Evolutionary conservation across 2,113 vertebrate genomes (phyloP).

Genomic region (Catharus minimus): DNA sequence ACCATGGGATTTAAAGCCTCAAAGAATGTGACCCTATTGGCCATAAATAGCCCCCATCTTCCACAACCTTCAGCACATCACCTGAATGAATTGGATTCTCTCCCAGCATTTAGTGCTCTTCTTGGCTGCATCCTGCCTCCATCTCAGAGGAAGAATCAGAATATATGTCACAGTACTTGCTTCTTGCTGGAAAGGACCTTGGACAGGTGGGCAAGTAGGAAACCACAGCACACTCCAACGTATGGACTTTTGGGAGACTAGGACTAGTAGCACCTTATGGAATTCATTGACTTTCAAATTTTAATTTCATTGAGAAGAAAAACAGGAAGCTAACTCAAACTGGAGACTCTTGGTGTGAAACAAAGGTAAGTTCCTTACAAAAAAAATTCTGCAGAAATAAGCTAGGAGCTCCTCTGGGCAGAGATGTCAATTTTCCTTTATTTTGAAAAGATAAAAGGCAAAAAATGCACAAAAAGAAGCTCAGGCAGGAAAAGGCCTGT

Average conservation of each 20-base stretch:
- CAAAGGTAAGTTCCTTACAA: background rate
- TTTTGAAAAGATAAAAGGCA: background rate
- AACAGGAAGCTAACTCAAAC: background rate
- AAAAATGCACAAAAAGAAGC: background rate
- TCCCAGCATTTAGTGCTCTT: background rate
- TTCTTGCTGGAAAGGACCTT: background rate
- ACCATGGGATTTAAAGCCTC: background rate
- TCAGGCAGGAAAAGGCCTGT: background rate
- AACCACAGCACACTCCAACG: background rate
- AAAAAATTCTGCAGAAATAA: background rate
- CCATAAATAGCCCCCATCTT: background rate
- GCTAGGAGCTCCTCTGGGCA: background rate
- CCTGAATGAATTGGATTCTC: background rate
- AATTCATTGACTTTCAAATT: rapidly evolving
- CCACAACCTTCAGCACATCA: background rate
- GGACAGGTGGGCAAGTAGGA: background rate
- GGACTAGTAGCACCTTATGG: background rate
- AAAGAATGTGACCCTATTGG: background rate
- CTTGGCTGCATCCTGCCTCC: background rate
- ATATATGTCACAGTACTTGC: background rate
- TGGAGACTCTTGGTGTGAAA: background rate
- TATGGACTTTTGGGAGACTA: background rate
- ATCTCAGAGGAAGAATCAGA: background rate
- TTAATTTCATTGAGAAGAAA: background rate
- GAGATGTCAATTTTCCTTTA: background rate